phyloP scores from a whole-genome alignment of 2,888 invertebrate genomes.

The Trichopria drosophilae region DNA sequence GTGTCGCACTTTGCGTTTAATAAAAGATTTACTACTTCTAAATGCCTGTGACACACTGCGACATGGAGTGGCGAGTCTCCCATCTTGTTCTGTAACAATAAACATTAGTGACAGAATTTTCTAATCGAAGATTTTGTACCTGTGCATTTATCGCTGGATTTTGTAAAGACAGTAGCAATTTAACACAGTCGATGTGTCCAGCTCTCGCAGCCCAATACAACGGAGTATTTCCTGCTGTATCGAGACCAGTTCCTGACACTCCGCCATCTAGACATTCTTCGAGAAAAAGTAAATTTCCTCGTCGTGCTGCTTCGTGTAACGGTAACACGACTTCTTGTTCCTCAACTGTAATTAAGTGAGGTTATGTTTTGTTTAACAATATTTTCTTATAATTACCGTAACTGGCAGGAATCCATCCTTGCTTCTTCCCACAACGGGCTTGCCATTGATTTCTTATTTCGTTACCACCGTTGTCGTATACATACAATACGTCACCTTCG shows the following conservation, averaged over 20 bases:
- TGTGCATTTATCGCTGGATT: conserved; percentile 56
- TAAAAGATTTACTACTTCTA: conserved; percentile 61
- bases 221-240: conserved; percentile 68
- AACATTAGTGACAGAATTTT: conserved; percentile 3
- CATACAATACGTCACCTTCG: conserved; percentile 67
- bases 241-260: conserved; percentile 67
- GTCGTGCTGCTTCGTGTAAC: conserved; percentile 68
- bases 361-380: background rate
- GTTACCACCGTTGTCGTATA: conserved; percentile 59
- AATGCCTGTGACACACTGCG: conserved; percentile 66
- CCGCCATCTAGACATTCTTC: conserved; percentile 65
- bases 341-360: conserved; percentile 56
- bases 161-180: conserved; percentile 59
- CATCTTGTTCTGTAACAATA: conserved; percentile 63
- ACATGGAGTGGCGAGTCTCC: conserved; percentile 69
- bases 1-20: conserved; percentile 61
- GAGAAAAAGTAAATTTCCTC: conserved; percentile 66
- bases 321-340: conserved; percentile 64
- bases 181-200: conserved; percentile 64
- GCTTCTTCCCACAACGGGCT: conserved; percentile 61
- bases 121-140: conserved; percentile 40
- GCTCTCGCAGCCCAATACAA: conserved; percentile 69
- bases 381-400: conserved; percentile 59
- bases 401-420: conserved; percentile 65
- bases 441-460: conserved; percentile 62